Percentiles rank a stretch among this genome's conserved stretches.
phyloP scores from a whole-genome alignment of 2,113 vertebrate genomes.

The Daubentonia madagascariensis region DNA sequence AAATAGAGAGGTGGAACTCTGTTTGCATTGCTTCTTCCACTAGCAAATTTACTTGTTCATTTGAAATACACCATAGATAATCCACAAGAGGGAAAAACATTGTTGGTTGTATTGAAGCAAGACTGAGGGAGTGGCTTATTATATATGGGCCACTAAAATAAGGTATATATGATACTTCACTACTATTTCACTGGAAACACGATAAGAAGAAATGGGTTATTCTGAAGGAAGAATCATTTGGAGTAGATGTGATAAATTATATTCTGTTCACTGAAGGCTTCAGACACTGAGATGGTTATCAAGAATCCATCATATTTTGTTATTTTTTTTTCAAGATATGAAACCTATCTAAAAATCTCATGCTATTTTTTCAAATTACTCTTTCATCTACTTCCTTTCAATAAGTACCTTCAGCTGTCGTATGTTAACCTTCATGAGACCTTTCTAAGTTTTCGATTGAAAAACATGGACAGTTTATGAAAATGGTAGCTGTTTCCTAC shows the following conservation, averaged over 20 bases:
- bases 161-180: not conserved
- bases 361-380: not conserved
- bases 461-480: not conserved
- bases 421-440: not conserved
- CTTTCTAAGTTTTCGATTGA: not conserved
- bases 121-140: not conserved
- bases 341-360: not conserved
- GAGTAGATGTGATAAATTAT: not conserved
- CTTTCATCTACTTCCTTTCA: not conserved
- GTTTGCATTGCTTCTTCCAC: not conserved
- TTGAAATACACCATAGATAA: not conserved
- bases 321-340: constrained; percentile 35
- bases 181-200: not conserved
- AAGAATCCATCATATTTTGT: constrained; percentile 39
- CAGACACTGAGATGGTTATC: constrained; percentile 13
- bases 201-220: not conserved
- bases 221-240: not conserved
- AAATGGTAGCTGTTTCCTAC: not conserved
- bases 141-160: not conserved
- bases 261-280: not conserved
- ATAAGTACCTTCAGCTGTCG: not conserved
- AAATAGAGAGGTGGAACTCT: not conserved
- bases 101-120: not conserved
- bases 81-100: not conserved
- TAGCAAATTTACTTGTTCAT: not conserved